Evolutionary conservation across 2,797 vertebrate genomes (phyloP), one percentile per base, ranked within the genome.

Genomic region (Nothura maculosa): DNA sequence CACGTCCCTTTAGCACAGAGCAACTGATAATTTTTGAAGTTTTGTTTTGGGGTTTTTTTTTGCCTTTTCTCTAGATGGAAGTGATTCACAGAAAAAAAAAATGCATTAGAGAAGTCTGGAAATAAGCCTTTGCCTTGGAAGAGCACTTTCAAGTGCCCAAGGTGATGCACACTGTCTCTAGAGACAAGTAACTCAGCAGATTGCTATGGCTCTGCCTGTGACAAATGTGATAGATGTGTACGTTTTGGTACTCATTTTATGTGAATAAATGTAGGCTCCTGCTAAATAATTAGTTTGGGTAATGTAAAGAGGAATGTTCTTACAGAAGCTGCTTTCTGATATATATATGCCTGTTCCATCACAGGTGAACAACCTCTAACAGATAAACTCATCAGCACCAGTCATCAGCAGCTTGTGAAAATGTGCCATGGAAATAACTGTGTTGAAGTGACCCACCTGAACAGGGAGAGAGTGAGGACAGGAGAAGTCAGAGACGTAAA

Each of bases 21-120:
- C 55, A 93, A 95, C 34, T 69, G 66, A 48, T 3, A 43, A 19
- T 20, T 85, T 90, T 92, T 73, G 66, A 8, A 28, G 50, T 50
- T 50, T 50, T 50, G 48, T 10, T 21, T 47, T 16, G 8, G 9
- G 8, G 24, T 67, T 14, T 38, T 43, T 82, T 73, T 69, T 89
- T 80, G 17, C 80, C 89, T 85, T 34, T 86, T 87, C 85, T 88
- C 27, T 75, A 87, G 81, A 81, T 20, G 40, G 63, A 78, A 93
- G 60, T 43, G 50, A 80, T 82, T 42, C 48, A 72, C 61, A 43
- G 76, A 83, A 81, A 90, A 92, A 92, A 94, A 83, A 81, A 90
- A 92, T 69, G 66, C 55, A 22, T 85, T 78, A 81, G 28, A 4
- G 27, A 79, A 72, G 15, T 36, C 76, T 67, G 60, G 34, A 52